Percentiles rank a stretch among this genome's conserved stretches.
These are phyloP conservation scores for Drosophila phalerata DNA, from an alignment of 2,888 invertebrate genomes.

Conservation along the genomic window DNA sequence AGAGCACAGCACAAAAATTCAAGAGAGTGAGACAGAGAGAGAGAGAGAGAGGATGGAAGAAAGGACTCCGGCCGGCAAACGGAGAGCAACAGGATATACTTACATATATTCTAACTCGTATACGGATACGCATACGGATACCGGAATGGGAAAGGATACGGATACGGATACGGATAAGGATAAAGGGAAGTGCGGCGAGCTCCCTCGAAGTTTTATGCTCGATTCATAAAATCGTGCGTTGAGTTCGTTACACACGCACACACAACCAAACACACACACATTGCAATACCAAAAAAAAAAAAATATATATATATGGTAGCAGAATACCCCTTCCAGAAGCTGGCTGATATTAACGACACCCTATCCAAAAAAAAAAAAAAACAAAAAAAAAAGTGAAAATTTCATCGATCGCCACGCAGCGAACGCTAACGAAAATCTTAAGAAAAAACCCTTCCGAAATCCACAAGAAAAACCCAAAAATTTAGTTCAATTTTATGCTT, in stretches of 20 bases:
- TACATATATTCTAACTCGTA: neutral
- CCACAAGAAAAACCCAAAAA: slow-evolving; percentile 4
- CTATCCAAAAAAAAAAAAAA: neutral
- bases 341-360: slow-evolving; percentile 3
- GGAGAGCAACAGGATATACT: slow-evolving; percentile 34
- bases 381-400: slow-evolving; percentile 10
- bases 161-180: neutral
- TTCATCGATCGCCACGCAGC: slow-evolving; percentile 57
- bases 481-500: slow-evolving; percentile 65
- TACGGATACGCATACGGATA: neutral
- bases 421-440: slow-evolving; percentile 38
- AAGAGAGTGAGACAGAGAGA: no score
- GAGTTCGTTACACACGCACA: slow-evolving; percentile 70
- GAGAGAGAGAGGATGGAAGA: neutral
- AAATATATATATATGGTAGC: neutral
- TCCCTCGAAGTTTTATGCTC: slow-evolving; percentile 83
- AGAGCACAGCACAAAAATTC: slow-evolving; percentile 27
- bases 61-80: slow-evolving; percentile 69
- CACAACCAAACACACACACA: slow-evolving; percentile 21
- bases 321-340: neutral
- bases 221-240: slow-evolving; percentile 82
- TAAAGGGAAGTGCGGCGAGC: slow-evolving; percentile 58
- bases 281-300: slow-evolving; percentile 2
- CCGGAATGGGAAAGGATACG: neutral
- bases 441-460: neutral